Percentiles rank a stretch among this genome's conserved stretches.
phyloP scores from a whole-genome alignment of 92 coral and sea anemone species.

The Umimayanthus kanabou region DNA sequence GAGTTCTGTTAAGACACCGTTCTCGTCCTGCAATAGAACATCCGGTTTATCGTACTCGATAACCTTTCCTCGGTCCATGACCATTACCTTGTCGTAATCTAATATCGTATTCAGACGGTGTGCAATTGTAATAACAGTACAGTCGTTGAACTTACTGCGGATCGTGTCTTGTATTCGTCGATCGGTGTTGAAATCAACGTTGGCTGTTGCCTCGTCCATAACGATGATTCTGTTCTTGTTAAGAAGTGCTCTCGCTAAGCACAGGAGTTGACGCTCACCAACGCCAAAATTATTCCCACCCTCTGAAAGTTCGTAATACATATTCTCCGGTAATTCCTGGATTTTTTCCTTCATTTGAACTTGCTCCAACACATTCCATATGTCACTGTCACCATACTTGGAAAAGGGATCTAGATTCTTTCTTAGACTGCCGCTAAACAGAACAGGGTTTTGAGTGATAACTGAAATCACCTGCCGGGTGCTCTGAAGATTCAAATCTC shows the following conservation, averaged over 20 bases:
- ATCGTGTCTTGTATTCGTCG: conserved; percentile 82
- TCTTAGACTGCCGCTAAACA: conserved; percentile 81
- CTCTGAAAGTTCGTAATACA: conserved; percentile 77
- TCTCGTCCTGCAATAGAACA: conserved; percentile 57
- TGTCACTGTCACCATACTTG: conserved; percentile 66
- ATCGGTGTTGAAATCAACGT: conserved; percentile 89
- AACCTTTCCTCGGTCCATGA: conserved; percentile 83
- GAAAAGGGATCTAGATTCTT: conserved; percentile 85
- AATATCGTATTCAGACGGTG: conserved; percentile 87
- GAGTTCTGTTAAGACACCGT: conserved; percentile 77
- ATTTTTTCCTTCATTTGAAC: conserved; percentile 88
- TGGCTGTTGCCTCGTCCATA: conserved; percentile 93
- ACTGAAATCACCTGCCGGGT: conserved; percentile 86
- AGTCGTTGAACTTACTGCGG: conserved; percentile 74
- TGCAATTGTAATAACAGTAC: conserved; percentile 90
- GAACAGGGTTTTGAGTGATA: conserved; percentile 87
- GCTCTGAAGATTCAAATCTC: conserved; percentile 71
- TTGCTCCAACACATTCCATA: conserved; percentile 87
- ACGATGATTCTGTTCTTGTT: conserved; percentile 84
- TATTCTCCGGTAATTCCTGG: conserved; percentile 68
- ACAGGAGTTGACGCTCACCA: conserved; percentile 81
- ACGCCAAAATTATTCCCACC: conserved; percentile 91
- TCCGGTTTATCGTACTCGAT: conserved; percentile 79
- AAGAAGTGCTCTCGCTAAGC: conserved; percentile 83
- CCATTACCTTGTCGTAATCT: conserved; percentile 82